A percentile compares a stretch with the other conserved stretches of the same genome.
Conservation (phyloP, 1,140 invertebrate genomes). For the Pachyrhynchus sulphureomaculatus region DNA sequence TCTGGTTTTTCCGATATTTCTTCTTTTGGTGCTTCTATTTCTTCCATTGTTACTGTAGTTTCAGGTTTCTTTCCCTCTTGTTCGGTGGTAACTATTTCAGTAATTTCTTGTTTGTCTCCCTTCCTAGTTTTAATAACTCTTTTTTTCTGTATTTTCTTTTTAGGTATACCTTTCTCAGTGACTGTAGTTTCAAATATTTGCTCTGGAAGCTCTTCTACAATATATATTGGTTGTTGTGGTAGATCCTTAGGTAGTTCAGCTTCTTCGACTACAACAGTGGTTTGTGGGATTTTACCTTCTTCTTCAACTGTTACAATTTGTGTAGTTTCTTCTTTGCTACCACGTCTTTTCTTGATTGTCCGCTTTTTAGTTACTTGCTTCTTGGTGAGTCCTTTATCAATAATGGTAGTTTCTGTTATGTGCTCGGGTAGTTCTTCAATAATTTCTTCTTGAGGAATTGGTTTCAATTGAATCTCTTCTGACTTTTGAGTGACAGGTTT, state of each 20-base stretch:
- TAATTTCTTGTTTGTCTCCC: conserved; percentile 52
- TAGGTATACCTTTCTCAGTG: conserved; percentile 38
- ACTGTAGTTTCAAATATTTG: conserved; percentile 49
- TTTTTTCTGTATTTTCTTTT: conserved; percentile 45
- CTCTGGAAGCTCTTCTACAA: conserved; percentile 48
- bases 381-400: conserved; percentile 36
- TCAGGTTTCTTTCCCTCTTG: conserved; percentile 50
- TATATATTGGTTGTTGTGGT: conserved; percentile 21
- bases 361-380: conserved; percentile 46
- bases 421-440: conserved; percentile 29
- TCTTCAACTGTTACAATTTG: conserved; percentile 48
- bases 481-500: no score
- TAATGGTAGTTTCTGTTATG: conserved; percentile 38
- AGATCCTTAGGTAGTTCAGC: conserved; percentile 8
- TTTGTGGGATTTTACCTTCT: conserved; percentile 43
- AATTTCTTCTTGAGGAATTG: conserved; percentile 39
- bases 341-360: conserved; percentile 46
- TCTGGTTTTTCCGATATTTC: conserved; percentile 39
- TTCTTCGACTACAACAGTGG: conserved; percentile 47
- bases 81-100: conserved; percentile 54
- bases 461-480: no score
- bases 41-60: conserved; percentile 46
- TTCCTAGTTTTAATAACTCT: conserved; percentile 51
- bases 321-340: conserved; percentile 39
- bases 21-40: conserved; percentile 44